Base-by-base conservation (phyloP, 2,888 invertebrate genomes). In the Acrobasis consociella region DNA sequence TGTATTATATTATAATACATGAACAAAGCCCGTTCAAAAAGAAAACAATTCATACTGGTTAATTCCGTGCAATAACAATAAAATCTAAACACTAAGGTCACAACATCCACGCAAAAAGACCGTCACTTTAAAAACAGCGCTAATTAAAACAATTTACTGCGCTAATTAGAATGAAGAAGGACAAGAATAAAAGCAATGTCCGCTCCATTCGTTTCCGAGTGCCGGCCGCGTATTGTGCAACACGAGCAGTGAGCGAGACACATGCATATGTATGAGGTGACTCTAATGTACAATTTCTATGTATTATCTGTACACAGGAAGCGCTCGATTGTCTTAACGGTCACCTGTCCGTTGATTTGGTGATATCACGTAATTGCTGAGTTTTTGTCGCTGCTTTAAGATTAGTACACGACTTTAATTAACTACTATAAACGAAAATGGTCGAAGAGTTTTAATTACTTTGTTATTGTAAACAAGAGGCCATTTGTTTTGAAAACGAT, bases 251-350 rank as follows among this genome's bases (percentile, higher is more conserved):
- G 85, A 92, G 86, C 91, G 91, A 89, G 82, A 89, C 91, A 83
- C 83, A 92, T 91, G 86, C 91, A 92, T 92, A 92, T 92, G 89
- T 89, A 92, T 91, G 89, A 92, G 86, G 81, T 82, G 86, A 85
- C 85, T 89, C 84, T 91, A 90, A 91, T 91, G 89, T 87, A 92
- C 91, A 89, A 91, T 91, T 91, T 92, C 91, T 91, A 91, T 91
- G 91, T 91, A 89, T 91, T 90, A 91, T 90, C 91, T 90, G 82
- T 76, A 76, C 80, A 86, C 89, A 90, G 91, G 91, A 92, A 92
- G 87, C 85, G 72, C 85, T 80, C 78, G 80, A 87, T 89, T 87
- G 89, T 88, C 84, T 87, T 89, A 91, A 91, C 90, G 90, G 91
- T 90, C 87, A 84, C 82, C 83, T 75, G 77, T 68, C 70, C 73